phyloP scores from a whole-genome alignment of 1,140 invertebrate genomes.

The Drosophila neocordata region DNA sequence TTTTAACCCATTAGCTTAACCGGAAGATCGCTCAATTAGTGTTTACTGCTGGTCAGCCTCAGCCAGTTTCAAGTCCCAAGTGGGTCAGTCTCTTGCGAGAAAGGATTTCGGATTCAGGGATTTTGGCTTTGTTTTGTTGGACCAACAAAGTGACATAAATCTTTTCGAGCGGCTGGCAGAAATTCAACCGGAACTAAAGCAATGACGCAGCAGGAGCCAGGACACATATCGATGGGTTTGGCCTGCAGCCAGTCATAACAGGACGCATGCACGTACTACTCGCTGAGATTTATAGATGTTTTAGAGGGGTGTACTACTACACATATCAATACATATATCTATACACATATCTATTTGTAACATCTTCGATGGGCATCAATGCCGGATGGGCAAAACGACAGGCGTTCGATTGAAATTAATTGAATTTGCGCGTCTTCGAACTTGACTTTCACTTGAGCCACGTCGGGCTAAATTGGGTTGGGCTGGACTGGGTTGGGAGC shows the following conservation, averaged over 20 bases:
- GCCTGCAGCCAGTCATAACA: conserved; percentile 61
- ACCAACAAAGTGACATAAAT: conserved; percentile 78
- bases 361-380: conserved; percentile 58
- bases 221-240: conserved; percentile 59
- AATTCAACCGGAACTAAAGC: conserved; percentile 72
- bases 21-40: conserved; percentile 79
- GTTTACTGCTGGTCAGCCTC: conserved; percentile 51
- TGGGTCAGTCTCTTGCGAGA: conserved; percentile 61
- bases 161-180: conserved; percentile 53
- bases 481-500: conserved; percentile 18
- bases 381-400: conserved; percentile 76
- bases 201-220: conserved; percentile 72
- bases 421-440: conserved; percentile 72
- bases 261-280: conserved; percentile 48
- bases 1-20: conserved; percentile 77
- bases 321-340: conserved; percentile 18
- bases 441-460: conserved; percentile 42
- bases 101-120: conserved; percentile 43
- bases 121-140: conserved; percentile 45
- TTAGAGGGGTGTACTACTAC: conserved; percentile 45
- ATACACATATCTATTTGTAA: conserved; percentile 46
- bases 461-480: conserved; percentile 6
- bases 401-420: conserved; percentile 83
- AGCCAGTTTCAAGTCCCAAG: conserved; percentile 62
- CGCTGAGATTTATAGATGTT: conserved; percentile 59